These are phyloP conservation scores for Temnothorax rugatulus DNA, from an alignment of 2,888 invertebrate species.

Conservation along the genomic window DNA sequence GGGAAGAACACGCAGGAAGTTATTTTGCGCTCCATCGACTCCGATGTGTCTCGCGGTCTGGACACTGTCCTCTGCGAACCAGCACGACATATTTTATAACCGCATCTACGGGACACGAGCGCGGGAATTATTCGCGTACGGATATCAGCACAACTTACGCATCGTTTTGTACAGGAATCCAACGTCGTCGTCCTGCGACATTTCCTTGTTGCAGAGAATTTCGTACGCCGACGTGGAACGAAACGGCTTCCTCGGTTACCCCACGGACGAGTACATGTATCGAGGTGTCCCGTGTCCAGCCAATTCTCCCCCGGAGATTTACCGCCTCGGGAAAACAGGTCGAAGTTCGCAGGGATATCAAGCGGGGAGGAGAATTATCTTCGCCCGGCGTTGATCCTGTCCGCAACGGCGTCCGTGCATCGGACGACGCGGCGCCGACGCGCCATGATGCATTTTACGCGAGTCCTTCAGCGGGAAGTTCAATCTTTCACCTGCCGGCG, in stretches of 20 bases:
- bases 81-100: no score
- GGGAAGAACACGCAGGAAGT: no score
- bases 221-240: constrained; percentile 30
- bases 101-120: no score
- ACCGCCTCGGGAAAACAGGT: neutral
- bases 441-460: constrained; percentile 73
- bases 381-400: constrained; percentile 66
- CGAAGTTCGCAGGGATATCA: neutral
- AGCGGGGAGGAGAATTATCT: constrained; percentile 48
- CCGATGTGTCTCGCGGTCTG: no score
- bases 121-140: neutral
- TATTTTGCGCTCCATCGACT: no score
- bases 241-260: neutral
- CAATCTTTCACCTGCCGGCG: constrained; percentile 18
- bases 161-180: constrained; percentile 85
- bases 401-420: constrained; percentile 60
- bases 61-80: no score
- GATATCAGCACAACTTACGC: constrained; percentile 80
- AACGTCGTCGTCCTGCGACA: constrained; percentile 85
- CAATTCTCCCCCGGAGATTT: neutral
- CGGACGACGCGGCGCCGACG: constrained; percentile 58
- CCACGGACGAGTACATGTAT: constrained; percentile 19
- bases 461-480: constrained; percentile 75
- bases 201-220: constrained; percentile 60
- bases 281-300: neutral